Conservation (phyloP, 2,888 invertebrate genomes). For the Shargacucullia verbasci region DNA sequence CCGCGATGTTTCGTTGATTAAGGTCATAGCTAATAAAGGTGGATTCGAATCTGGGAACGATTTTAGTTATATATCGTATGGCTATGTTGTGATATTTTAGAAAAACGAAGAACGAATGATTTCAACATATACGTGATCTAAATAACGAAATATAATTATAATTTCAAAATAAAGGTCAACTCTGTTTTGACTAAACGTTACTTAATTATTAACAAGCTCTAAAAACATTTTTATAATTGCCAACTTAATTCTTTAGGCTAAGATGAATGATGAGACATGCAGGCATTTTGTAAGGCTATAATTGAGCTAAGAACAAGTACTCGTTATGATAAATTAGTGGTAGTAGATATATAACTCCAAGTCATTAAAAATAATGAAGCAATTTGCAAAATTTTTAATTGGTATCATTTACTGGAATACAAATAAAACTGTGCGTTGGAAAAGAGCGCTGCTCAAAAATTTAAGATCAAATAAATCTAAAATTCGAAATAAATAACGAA, state of each 20-base stretch:
- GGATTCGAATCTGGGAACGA: conserved; percentile 8
- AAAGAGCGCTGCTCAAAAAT: no score
- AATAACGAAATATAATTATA: no score
- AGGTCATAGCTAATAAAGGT: conserved; percentile 24
- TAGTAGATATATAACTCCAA: background rate
- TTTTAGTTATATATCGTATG: background rate
- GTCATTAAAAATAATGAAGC: conserved; percentile 13
- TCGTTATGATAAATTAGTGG: conserved; percentile 1
- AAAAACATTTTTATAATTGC: no score
- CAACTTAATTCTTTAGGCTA: background rate
- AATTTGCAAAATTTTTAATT: background rate
- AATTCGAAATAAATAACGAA: no score
- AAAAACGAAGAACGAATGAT: no score
- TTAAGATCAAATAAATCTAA: no score
- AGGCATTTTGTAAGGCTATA: background rate
- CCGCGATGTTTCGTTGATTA: conserved; percentile 31
- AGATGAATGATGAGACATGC: background rate
- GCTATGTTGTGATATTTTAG: no score
- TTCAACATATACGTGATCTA: no score
- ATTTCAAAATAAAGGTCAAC: no score
- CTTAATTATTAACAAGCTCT: no score
- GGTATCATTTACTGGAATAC: conserved; percentile 1
- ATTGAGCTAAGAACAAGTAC: background rate
- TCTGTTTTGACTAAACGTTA: no score
- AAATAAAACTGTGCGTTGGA: no score